Base-by-base conservation (phyloP, 2,888 invertebrate genomes). In the Pristionchus exspectatus region DNA sequence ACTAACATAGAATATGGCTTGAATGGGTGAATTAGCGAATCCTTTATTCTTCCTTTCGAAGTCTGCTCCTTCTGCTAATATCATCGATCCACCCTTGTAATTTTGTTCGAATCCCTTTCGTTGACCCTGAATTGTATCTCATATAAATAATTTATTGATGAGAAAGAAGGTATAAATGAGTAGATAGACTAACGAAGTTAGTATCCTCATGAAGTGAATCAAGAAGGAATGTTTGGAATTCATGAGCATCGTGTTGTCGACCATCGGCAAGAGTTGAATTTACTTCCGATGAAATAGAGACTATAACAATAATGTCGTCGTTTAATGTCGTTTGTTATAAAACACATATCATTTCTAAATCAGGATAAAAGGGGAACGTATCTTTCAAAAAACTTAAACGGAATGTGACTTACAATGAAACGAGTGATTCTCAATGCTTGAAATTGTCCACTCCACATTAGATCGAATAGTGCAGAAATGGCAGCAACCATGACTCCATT, bases 221-320 rank as follows among this genome's bases (percentile, higher is more conserved):
- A 24, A 96, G 91, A 21, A 96, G 94, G 93, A 96, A 96, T 24
- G 96, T 95, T 95, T 96, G 95, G 92, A 96, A 96, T 92, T 96
- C 96, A 92, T 96, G 96, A 3, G 96, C 96, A 93, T 96, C 96
- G 93, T 96, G 96, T 92, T 96, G 96, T n/a, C 91, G 90, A 5
- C 94, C 92, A 88, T 95, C 94, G 38, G 91, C 92, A 44, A 95
- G 88, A 44, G 85, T 69, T 2, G 63, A 72, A 63, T 92, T 92
- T 54, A 93, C 92, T 87, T 91, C 86, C 21, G 83, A 87, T 14
- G 91, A 91, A 92, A 92, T 2, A 92, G 87, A 81, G 90, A 89
- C 94, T 94, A 90, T 66, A 93, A 91, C 5, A 44, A n/a, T n/a
- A n/a, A n/a, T n/a, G n/a, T n/a, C n/a, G n/a, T n/a, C 30, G 44